Evolutionary conservation across 2,888 invertebrate genomes (phyloP).

Genomic region (Tipula confusa): DNA sequence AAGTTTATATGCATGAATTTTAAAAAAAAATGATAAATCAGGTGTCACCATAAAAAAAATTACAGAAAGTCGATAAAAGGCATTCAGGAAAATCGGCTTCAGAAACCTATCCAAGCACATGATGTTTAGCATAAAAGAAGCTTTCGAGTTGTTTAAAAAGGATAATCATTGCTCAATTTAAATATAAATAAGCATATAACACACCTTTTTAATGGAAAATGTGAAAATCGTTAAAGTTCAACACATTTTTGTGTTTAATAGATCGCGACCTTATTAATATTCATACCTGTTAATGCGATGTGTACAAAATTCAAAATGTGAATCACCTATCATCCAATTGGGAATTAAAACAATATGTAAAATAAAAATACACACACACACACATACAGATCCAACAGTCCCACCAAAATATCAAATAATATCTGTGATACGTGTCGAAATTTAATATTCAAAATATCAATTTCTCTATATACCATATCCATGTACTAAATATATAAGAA

Average conservation of each 20-base stretch:
- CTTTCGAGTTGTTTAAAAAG: too few species aligned
- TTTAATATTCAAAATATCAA: slow-evolving; percentile 15
- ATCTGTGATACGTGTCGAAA: neutral
- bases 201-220: too few species aligned
- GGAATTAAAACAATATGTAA: neutral
- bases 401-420: neutral
- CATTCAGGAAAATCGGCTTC: too few species aligned
- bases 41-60: too few species aligned
- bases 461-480: neutral
- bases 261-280: neutral
- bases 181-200: too few species aligned
- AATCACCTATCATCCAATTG: neutral
- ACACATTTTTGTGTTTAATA: neutral
- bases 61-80: too few species aligned
- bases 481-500: neutral
- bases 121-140: too few species aligned
- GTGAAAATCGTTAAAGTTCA: neutral
- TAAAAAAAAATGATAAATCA: too few species aligned
- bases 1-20: too few species aligned
- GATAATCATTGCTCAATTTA: too few species aligned
- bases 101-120: too few species aligned
- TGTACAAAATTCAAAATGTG: neutral
- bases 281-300: neutral
- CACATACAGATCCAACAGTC: neutral
- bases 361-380: neutral